phyloP scores from a whole-genome alignment of 2,888 invertebrate genomes.

The Oligia latruncula region DNA sequence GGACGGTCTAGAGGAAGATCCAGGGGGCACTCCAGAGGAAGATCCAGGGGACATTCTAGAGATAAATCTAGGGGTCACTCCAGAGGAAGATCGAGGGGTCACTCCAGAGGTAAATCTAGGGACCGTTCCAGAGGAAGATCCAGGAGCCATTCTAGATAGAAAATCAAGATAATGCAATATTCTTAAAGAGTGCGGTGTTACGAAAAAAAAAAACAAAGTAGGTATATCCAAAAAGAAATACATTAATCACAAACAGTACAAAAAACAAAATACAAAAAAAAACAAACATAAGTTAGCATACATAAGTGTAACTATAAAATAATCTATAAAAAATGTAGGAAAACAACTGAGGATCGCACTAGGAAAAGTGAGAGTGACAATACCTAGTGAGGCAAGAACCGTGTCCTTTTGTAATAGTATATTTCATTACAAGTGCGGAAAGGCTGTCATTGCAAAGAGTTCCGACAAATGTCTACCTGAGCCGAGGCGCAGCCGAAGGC shows the following conservation, averaged over 20 bases:
- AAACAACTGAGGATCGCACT: not conserved
- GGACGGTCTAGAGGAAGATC: slow-evolving; percentile 33
- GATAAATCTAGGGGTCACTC: slow-evolving; percentile 20
- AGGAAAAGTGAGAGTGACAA: slow-evolving; percentile 4
- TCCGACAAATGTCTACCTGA: too few species aligned
- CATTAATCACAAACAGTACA: too few species aligned
- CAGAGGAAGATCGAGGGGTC: slow-evolving; percentile 18
- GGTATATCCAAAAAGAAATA: not conserved
- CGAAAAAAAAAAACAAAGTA: not conserved
- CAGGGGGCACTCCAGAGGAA: slow-evolving; percentile 16
- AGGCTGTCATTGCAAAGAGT: too few species aligned
- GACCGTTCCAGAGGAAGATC: slow-evolving; percentile 30
- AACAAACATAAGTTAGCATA: not conserved
- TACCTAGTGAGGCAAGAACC: not conserved
- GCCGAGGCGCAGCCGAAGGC: too few species aligned
- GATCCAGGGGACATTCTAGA: slow-evolving; percentile 28
- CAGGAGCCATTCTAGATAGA: not conserved
- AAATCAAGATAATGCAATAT: not conserved
- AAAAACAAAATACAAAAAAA: not conserved
- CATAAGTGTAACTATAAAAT: not conserved
- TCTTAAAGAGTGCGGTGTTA: not conserved
- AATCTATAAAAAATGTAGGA: not conserved
- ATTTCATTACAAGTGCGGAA: too few species aligned
- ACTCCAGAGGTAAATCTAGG: slow-evolving; percentile 23
- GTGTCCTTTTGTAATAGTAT: too few species aligned